phyloP scores from a whole-genome alignment of 2,113 vertebrate genomes.

The Antechinus stuartii region DNA sequence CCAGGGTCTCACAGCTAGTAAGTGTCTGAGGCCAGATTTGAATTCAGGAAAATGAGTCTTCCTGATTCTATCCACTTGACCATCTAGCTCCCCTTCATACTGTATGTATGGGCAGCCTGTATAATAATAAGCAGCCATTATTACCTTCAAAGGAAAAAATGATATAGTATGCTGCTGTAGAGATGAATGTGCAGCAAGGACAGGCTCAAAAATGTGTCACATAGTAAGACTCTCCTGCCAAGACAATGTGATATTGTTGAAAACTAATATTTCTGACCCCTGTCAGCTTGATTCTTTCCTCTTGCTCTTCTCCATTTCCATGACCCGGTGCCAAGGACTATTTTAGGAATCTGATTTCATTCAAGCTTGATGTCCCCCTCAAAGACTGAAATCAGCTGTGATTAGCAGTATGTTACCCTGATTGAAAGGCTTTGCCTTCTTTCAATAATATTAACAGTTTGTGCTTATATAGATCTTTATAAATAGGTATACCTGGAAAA shows the following conservation, averaged over 20 bases:
- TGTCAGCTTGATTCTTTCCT: slow-evolving; percentile 1
- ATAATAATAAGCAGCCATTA: background rate
- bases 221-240: background rate
- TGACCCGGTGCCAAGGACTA: background rate
- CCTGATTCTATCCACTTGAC: background rate
- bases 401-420: background rate
- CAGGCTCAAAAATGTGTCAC: background rate
- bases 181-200: background rate
- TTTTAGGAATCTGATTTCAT: background rate
- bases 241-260: background rate
- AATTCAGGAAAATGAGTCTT: background rate
- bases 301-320: background rate
- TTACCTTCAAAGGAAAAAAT: background rate
- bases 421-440: background rate
- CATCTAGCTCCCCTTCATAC: background rate
- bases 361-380: background rate
- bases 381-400: background rate
- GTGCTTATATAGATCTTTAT: background rate
- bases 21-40: background rate
- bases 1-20: background rate
- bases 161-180: background rate
- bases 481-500: background rate
- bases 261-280: background rate
- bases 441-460: background rate
- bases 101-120: background rate